phyloP scores from a whole-genome alignment of 2,797 vertebrate genomes.

The Decapterus maruadsi region DNA sequence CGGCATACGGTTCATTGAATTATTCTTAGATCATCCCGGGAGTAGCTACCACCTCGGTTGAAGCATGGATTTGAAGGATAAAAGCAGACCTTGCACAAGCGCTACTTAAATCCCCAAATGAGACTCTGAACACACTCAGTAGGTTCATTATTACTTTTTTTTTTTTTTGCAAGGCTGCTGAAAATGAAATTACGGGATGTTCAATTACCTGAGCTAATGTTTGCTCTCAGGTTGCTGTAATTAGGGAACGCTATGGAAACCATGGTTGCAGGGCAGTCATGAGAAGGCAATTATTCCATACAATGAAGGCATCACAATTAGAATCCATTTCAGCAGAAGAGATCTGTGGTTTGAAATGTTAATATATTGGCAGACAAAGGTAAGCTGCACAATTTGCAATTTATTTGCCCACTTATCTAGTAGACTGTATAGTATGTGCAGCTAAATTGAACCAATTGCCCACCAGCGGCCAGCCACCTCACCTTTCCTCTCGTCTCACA shows the following conservation, averaged over 20 bases:
- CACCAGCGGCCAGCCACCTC: neutral
- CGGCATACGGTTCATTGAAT: slow-evolving; percentile 4
- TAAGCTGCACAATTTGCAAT: slow-evolving; percentile 6
- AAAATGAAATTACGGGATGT: slow-evolving; percentile 44
- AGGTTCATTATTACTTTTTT: neutral
- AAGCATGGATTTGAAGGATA: slow-evolving; percentile 20
- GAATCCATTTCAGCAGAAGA: slow-evolving; percentile 19
- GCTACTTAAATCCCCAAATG: slow-evolving; percentile 16
- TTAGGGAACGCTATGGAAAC: slow-evolving; percentile 27
- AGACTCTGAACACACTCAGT: neutral
- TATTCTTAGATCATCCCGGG: slow-evolving; percentile 3
- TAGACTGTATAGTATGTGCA: neutral
- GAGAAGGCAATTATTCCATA: slow-evolving; percentile 41
- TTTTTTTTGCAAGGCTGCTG: slow-evolving; percentile 18
- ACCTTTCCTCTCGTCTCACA: slow-evolving; percentile 61
- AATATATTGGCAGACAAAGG: slow-evolving; percentile 14
- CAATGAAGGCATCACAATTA: slow-evolving; percentile 30
- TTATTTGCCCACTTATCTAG: slow-evolving; percentile 1
- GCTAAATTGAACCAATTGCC: neutral
- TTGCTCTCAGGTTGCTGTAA: slow-evolving; percentile 35
- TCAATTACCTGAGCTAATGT: slow-evolving; percentile 53
- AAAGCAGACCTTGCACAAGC: slow-evolving; percentile 1
- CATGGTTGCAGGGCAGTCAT: slow-evolving; percentile 24
- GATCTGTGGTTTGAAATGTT: slow-evolving; percentile 31
- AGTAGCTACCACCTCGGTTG: neutral